These are phyloP conservation scores for Leptopterna dolabrata DNA, from an alignment of 2,888 invertebrate genomes.

Conservation along the genomic window DNA sequence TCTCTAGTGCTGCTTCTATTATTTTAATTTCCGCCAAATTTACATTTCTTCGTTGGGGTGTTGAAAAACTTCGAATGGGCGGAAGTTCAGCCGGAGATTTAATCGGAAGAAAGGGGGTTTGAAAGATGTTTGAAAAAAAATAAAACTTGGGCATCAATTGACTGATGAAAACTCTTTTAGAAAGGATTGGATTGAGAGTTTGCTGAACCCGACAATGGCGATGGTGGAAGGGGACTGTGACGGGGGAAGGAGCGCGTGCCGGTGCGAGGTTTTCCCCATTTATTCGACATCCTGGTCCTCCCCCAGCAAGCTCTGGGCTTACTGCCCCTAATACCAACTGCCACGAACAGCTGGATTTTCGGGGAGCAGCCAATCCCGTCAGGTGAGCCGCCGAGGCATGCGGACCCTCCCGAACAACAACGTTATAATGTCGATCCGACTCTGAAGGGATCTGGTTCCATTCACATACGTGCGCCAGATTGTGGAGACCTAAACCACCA, in stretches of 20 bases:
- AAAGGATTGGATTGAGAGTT: background rate
- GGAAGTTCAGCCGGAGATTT: no score
- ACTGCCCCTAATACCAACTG: constrained; percentile 39
- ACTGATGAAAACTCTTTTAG: background rate
- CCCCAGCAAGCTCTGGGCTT: background rate
- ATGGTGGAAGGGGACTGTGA: background rate
- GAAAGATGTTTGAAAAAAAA: background rate
- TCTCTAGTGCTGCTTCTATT: no score
- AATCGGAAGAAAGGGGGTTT: no score
- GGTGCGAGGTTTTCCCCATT: background rate
- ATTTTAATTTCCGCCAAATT: no score
- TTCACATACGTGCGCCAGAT: no score
- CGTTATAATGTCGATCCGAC: no score
- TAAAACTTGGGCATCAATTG: background rate
- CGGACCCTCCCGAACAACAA: background rate
- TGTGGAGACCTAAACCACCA: no score
- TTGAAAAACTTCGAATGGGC: no score
- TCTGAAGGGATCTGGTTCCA: no score
- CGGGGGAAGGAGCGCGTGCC: background rate
- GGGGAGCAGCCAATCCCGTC: background rate
- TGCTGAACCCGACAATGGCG: background rate
- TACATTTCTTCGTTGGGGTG: no score
- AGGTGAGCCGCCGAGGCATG: background rate
- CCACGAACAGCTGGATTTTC: background rate
- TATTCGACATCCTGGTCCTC: constrained; percentile 4